Evolutionary conservation across 2,888 invertebrate genomes (phyloP).

Genomic region (Pyrrhia umbra): DNA sequence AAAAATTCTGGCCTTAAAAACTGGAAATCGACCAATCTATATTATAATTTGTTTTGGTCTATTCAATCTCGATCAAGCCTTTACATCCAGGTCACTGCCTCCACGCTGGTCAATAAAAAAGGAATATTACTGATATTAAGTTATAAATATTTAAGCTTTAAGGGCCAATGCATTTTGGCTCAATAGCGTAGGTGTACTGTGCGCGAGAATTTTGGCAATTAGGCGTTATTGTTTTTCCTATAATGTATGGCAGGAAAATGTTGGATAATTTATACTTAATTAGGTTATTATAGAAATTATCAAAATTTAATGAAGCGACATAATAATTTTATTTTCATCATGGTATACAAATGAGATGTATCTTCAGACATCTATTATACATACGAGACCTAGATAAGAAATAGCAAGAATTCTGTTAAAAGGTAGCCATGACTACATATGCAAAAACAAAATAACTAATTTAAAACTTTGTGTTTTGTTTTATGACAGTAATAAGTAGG

Average conservation of each 20-base stretch:
- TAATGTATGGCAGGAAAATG: neutral
- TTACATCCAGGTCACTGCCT: conserved; percentile 42
- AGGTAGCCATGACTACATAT: too few species aligned
- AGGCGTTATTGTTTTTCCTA: neutral
- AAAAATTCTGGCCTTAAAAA: neutral
- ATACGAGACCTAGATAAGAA: too few species aligned
- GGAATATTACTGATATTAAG: conserved; percentile 20
- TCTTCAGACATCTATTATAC: too few species aligned
- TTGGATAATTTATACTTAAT: neutral
- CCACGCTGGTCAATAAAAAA: conserved; percentile 30
- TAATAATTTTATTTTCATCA: too few species aligned
- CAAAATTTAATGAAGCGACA: too few species aligned
- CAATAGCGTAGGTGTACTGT: neutral
- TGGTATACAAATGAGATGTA: too few species aligned
- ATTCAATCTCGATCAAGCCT: conserved; percentile 29
- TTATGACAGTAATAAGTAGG: too few species aligned
- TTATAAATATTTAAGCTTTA: conserved; percentile 26
- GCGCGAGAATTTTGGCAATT: neutral
- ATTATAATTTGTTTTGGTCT: conserved; percentile 37
- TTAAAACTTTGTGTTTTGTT: too few species aligned
- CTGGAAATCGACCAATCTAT: neutral
- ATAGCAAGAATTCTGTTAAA: too few species aligned
- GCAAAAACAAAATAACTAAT: too few species aligned
- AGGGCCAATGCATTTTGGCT: neutral
- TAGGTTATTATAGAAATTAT: neutral